Conservation (phyloP, 2,797 vertebrate species). For the Chelon auratus region DNA sequence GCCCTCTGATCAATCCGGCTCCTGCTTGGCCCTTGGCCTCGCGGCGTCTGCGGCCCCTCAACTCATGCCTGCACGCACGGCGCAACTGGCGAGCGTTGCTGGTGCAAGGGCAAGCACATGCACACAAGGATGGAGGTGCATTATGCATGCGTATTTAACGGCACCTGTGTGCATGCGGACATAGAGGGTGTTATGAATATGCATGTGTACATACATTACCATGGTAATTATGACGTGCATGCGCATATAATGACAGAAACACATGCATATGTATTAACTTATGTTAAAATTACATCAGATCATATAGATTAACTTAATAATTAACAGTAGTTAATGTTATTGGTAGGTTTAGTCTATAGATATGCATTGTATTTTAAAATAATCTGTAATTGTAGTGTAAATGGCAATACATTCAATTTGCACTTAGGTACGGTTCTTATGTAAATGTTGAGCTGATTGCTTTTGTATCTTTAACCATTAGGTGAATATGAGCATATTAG, state of each 20-base stretch:
- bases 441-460: not conserved
- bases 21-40: slow-evolving; percentile 65
- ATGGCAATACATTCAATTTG: not conserved
- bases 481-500: not conserved
- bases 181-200: slow-evolving; percentile 51
- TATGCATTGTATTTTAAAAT: not conserved
- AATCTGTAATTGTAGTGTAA: too few relatives aligned
- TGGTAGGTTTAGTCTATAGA: not conserved
- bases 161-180: slow-evolving; percentile 26
- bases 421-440: not conserved
- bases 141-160: slow-evolving; percentile 45
- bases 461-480: not conserved
- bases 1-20: slow-evolving; percentile 73
- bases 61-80: slow-evolving; percentile 32
- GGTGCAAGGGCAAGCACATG: slow-evolving; percentile 59
- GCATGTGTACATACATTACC: slow-evolving; percentile 36
- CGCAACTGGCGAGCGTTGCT: slow-evolving; percentile 37
- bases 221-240: slow-evolving; percentile 39
- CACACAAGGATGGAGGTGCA: slow-evolving; percentile 42
- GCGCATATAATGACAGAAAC: slow-evolving; percentile 3
- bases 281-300: slow-evolving; percentile 4
- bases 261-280: not conserved
- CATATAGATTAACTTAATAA: not conserved
- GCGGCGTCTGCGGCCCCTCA: slow-evolving; percentile 37
- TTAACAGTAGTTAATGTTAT: not conserved